Conservation (phyloP, 2,888 invertebrate species). For the Pegoplata infirma region DNA sequence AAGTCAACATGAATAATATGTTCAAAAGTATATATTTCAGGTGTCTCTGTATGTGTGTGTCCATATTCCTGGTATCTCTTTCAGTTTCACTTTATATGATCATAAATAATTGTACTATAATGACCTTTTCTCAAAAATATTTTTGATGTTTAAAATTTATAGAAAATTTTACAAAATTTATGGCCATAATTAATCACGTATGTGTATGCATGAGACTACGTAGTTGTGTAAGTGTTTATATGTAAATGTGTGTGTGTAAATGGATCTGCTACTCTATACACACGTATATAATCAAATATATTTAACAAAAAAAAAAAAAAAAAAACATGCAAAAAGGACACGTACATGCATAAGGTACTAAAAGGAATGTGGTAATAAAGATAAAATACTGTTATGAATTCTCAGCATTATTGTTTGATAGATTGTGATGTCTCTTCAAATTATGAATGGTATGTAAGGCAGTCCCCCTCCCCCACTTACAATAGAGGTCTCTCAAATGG, state of each 20-base stretch:
- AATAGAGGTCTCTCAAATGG: no score
- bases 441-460: constrained; percentile 47
- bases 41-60: neutral
- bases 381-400: constrained; percentile 58
- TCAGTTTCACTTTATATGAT: constrained; percentile 52
- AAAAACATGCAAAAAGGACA: no score
- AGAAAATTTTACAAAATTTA: constrained; percentile 60
- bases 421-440: constrained; percentile 42
- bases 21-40: no score
- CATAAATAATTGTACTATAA: constrained; percentile 60
- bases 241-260: constrained; percentile 12
- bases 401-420: constrained; percentile 52
- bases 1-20: neutral
- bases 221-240: neutral
- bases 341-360: constrained; percentile 42
- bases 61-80: constrained; percentile 3
- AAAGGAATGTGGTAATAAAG: constrained; percentile 57
- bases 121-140: constrained; percentile 55
- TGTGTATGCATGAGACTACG: neutral
- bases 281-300: no score
- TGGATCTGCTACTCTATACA: no score
- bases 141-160: constrained; percentile 59
- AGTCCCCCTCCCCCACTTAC: no score
- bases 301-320: no score
- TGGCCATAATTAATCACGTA: constrained; percentile 58